These are phyloP conservation scores for Alentia gelatinosa DNA, from an alignment of 2,888 invertebrate genomes.

Conservation along the genomic window DNA sequence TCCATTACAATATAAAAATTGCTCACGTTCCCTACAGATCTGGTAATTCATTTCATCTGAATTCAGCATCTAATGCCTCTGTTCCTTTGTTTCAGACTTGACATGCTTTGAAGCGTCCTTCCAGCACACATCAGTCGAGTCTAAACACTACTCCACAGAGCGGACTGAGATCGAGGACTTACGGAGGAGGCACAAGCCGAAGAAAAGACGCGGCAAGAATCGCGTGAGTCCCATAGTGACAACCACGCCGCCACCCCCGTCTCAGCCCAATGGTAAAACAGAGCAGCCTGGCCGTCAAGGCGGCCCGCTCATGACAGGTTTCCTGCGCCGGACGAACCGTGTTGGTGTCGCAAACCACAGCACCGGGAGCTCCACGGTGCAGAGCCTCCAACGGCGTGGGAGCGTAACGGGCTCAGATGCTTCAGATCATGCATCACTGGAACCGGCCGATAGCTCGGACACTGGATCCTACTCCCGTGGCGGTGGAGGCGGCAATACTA, in stretches of 20 bases:
- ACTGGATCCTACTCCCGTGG: not conserved
- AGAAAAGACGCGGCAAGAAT: slow-evolving; percentile 6
- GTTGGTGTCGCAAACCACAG: not conserved
- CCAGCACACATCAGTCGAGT: not conserved
- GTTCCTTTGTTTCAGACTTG: not conserved
- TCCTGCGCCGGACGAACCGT: slow-evolving; percentile 12
- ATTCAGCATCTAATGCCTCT: not conserved
- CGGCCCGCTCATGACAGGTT: slow-evolving; percentile 1
- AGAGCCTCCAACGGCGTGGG: not conserved
- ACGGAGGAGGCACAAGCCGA: not conserved
- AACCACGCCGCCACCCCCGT: not conserved
- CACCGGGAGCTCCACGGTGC: not conserved
- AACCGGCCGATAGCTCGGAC: slow-evolving; percentile 16
- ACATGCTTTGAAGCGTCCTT: not conserved
- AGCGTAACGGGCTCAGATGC: not conserved
- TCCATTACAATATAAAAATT: too few relatives aligned
- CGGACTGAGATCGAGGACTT: slow-evolving; percentile 17
- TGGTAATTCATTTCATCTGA: too few relatives aligned
- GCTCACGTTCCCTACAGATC: too few relatives aligned
- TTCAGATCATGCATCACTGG: not conserved
- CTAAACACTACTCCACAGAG: not conserved
- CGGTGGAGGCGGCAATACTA: not conserved
- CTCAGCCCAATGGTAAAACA: not conserved
- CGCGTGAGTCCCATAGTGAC: slow-evolving; percentile 18
- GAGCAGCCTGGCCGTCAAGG: not conserved